A percentile compares a stretch with the other conserved stretches of the same genome.
phyloP scores from a whole-genome alignment of 2,797 vertebrate species.

The Chiroxiphia lanceolata region DNA sequence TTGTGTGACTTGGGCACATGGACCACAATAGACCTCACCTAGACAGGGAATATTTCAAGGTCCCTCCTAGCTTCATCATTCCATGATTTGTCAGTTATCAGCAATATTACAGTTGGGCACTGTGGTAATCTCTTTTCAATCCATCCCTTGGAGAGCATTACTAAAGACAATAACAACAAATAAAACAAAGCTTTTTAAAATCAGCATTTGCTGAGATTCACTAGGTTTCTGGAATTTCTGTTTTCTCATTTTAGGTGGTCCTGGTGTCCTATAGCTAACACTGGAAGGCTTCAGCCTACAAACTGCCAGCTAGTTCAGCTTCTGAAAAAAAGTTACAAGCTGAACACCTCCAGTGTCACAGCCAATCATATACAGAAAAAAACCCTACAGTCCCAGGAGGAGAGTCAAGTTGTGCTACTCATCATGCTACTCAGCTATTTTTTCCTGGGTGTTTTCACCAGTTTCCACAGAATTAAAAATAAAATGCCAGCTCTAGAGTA shows the following conservation, averaged over 20 bases:
- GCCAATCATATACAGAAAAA: neutral
- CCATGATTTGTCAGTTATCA: neutral
- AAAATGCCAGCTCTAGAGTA: neutral
- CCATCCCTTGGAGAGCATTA: neutral
- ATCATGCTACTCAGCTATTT: neutral
- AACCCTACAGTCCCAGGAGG: neutral
- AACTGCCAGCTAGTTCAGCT: neutral
- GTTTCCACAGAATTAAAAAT: neutral
- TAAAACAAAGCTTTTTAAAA: neutral
- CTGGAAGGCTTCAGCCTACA: neutral
- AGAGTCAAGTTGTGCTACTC: neutral
- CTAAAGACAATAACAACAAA: neutral
- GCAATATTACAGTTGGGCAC: neutral
- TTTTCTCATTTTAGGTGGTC: neutral
- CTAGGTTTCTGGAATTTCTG: neutral
- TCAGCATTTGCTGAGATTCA: neutral
- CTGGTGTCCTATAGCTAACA: neutral
- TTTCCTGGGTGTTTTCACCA: neutral
- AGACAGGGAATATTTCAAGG: neutral
- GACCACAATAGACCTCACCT: neutral
- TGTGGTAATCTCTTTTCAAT: neutral
- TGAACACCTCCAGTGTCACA: neutral
- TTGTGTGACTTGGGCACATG: accelerated
- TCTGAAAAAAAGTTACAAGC: neutral
- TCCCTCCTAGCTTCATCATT: neutral